phyloP scores from a whole-genome alignment of 2,113 vertebrate species.

The Columbina picui region DNA sequence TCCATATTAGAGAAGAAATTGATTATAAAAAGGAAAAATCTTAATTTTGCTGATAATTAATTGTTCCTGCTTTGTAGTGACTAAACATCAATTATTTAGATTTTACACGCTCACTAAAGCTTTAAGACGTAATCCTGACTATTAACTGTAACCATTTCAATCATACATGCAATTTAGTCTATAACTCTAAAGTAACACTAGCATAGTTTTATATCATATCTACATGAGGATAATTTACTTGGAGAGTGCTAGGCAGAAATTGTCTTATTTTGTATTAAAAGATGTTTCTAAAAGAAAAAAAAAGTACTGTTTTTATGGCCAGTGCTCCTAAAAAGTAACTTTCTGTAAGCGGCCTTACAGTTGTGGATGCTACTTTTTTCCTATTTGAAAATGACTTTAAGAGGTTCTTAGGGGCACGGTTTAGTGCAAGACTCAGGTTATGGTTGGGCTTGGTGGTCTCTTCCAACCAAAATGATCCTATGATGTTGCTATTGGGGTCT shows the following conservation, averaged over 20 bases:
- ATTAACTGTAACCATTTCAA: background rate
- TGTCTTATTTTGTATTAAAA: background rate
- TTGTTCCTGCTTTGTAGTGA: background rate
- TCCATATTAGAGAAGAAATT: background rate
- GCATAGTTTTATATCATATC: background rate
- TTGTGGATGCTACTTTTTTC: background rate
- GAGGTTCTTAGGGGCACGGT: no score
- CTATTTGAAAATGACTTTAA: background rate
- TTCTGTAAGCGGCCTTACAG: background rate
- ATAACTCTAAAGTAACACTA: background rate
- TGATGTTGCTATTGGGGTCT: background rate
- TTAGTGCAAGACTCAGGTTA: no score
- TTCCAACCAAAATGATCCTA: no score
- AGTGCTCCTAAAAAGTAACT: background rate
- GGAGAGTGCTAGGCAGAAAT: background rate
- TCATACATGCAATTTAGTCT: background rate
- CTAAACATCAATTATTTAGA: background rate
- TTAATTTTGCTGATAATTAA: background rate
- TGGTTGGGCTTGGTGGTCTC: no score
- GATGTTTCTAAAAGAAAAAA: background rate
- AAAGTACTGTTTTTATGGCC: background rate
- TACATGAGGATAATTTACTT: background rate
- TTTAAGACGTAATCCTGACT: background rate
- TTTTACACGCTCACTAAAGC: background rate
- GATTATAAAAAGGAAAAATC: background rate